A percentile compares a stretch with the other conserved stretches of the same genome.
These are phyloP conservation scores for Drosophila nannoptera DNA, from an alignment of 1,140 invertebrate species.

Conservation along the genomic window DNA sequence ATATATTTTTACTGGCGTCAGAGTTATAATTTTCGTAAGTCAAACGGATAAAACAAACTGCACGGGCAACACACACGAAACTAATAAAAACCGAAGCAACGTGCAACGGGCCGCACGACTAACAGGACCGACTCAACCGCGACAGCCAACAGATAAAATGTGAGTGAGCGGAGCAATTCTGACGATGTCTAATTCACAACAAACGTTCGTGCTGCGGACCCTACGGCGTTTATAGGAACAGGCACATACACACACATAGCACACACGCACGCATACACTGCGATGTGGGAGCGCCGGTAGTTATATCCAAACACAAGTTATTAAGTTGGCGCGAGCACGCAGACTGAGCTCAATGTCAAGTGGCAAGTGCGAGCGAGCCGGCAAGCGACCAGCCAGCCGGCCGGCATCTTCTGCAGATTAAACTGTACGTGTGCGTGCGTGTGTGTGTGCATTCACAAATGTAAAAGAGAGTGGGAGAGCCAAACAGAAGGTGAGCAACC, in stretches of 20 bases:
- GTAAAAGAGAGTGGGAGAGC: conserved; percentile 72
- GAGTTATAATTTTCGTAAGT: background rate
- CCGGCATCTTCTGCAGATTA: conserved; percentile 55
- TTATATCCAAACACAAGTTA: conserved; percentile 24
- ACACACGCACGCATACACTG: background rate
- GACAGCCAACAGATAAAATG: conserved; percentile 55
- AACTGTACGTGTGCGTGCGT: conserved; percentile 13
- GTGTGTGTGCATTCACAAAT: conserved; percentile 8
- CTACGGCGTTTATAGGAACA: conserved; percentile 43
- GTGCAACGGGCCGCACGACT: conserved; percentile 40
- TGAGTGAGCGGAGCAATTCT: conserved; percentile 53
- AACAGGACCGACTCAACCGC: conserved; percentile 47
- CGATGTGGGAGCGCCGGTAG: conserved; percentile 20
- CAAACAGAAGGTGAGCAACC: conserved; percentile 81
- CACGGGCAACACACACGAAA: conserved; percentile 7
- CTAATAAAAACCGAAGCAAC: conserved; percentile 12
- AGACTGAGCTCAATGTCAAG: conserved; percentile 63
- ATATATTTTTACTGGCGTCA: no score
- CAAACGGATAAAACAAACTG: conserved; percentile 26
- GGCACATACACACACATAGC: background rate
- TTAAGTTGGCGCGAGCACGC: conserved; percentile 31
- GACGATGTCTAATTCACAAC: conserved; percentile 61
- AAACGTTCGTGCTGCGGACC: conserved; percentile 44
- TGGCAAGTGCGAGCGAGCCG: conserved; percentile 51
- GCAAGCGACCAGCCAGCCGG: conserved; percentile 47